Conservation (phyloP, 2,888 invertebrate species). For the Exocentrus adspersus region DNA sequence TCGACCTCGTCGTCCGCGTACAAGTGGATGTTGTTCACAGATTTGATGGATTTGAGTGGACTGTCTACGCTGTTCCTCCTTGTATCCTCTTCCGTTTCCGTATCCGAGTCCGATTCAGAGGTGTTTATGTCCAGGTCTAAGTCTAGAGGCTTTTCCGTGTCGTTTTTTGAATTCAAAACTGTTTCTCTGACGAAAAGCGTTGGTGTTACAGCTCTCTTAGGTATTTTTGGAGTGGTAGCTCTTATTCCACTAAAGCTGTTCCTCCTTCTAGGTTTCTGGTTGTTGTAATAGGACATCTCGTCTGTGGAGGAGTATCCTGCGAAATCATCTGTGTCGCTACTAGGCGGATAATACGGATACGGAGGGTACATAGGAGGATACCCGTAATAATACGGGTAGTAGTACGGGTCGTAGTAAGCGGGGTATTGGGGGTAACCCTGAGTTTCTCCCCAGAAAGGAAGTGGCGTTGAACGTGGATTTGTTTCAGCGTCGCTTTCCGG, state of each 20-base stretch:
- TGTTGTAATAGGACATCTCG: slow-evolving; percentile 55
- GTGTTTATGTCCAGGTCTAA: slow-evolving; percentile 37
- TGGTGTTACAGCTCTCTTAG: slow-evolving; percentile 44
- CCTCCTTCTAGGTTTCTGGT: slow-evolving; percentile 55
- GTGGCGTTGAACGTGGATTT: slow-evolving; percentile 34
- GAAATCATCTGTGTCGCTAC: slow-evolving; percentile 54
- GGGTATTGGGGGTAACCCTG: slow-evolving; percentile 46
- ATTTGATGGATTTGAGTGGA: slow-evolving; percentile 65
- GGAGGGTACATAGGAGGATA: slow-evolving; percentile 58
- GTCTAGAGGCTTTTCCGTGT: slow-evolving; percentile 40
- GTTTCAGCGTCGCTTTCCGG: slow-evolving; percentile 38
- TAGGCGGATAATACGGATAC: slow-evolving; percentile 49
- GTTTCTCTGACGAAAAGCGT: slow-evolving; percentile 39
- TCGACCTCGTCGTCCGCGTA: slow-evolving; percentile 55
- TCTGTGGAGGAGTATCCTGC: slow-evolving; percentile 63
- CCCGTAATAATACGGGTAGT: slow-evolving; percentile 54
- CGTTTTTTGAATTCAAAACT: slow-evolving; percentile 13
- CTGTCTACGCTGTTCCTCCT: slow-evolving; percentile 29
- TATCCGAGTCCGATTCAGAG: slow-evolving; percentile 48
- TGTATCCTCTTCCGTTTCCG: slow-evolving; percentile 46
- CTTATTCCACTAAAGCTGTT: slow-evolving; percentile 58
- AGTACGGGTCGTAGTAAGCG: slow-evolving; percentile 60
- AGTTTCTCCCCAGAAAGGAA: slow-evolving; percentile 27
- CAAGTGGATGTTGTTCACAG: slow-evolving; percentile 67
- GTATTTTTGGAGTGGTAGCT: slow-evolving; percentile 49